phyloP scores from a whole-genome alignment of 2,888 invertebrate species.

The Chymomyza amoena region DNA sequence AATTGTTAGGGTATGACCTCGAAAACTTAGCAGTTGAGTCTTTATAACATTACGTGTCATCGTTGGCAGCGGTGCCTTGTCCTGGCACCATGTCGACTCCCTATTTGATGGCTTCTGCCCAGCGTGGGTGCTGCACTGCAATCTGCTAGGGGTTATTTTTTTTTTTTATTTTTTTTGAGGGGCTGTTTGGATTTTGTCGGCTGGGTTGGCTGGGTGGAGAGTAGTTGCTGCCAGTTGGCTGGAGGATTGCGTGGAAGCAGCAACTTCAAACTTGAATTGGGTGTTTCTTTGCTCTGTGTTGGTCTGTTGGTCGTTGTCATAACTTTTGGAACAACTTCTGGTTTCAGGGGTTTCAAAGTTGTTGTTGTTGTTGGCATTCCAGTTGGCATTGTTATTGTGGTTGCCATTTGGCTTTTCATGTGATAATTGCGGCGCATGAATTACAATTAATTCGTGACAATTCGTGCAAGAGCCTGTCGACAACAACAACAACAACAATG shows the following conservation, averaged over 20 bases:
- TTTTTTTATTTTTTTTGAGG: not conserved
- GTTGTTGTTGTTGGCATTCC: not conserved
- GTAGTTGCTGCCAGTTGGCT: no score
- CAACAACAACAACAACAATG: not conserved
- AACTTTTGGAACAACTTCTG: not conserved
- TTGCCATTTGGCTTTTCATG: slow-evolving; percentile 53
- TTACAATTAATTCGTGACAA: slow-evolving; percentile 77
- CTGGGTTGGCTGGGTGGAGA: not conserved
- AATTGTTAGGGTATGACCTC: slow-evolving; percentile 73
- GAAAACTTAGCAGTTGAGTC: slow-evolving; percentile 68
- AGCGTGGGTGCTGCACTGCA: not conserved
- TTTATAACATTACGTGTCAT: slow-evolving; percentile 24
- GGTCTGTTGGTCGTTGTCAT: not conserved
- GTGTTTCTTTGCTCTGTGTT: not conserved
- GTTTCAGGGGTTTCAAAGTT: not conserved
- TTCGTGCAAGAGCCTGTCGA: slow-evolving; percentile 59
- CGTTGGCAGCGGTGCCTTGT: slow-evolving; percentile 6
- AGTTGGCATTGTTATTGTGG: not conserved
- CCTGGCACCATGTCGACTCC: slow-evolving; percentile 3
- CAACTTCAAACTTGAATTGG: slow-evolving; percentile 52
- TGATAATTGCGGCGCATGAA: slow-evolving; percentile 79
- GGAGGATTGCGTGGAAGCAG: slow-evolving; percentile 30
- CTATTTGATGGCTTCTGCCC: not conserved
- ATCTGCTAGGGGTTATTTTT: not conserved
- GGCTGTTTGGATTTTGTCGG: not conserved